Percentiles rank a stretch among this genome's conserved stretches.
Conservation (phyloP, 2,888 invertebrate species). For the Watsonalla cultraria region DNA sequence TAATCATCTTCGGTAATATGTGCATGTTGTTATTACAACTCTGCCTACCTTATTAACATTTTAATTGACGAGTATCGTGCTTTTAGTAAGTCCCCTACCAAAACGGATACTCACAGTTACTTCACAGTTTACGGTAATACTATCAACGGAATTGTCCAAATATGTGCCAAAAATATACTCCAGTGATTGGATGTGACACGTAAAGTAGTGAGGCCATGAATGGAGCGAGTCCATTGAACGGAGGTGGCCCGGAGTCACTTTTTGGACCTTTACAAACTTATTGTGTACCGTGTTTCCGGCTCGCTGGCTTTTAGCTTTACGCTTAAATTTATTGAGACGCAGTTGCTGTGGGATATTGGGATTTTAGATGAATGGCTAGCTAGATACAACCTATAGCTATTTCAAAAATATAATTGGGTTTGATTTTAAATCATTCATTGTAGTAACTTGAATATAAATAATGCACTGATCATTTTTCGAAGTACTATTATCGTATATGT, state of each 20-base stretch:
- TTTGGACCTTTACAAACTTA: background rate
- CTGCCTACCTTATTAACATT: too few relatives aligned
- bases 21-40: too few relatives aligned
- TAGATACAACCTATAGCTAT: too few relatives aligned
- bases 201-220: slow-evolving; percentile 29
- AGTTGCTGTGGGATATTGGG: background rate
- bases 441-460: too few relatives aligned
- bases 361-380: background rate
- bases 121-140: background rate
- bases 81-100: too few relatives aligned
- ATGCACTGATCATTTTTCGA: too few relatives aligned
- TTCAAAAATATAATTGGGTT: too few relatives aligned
- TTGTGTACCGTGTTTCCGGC: slow-evolving; percentile 29
- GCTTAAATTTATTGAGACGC: slow-evolving; percentile 8
- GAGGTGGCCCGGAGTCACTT: slow-evolving; percentile 18
- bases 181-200: slow-evolving; percentile 37
- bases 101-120: background rate
- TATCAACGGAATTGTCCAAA: slow-evolving; percentile 20
- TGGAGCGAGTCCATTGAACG: slow-evolving; percentile 17
- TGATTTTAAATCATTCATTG: too few relatives aligned
- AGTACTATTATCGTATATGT: too few relatives aligned
- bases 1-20: too few relatives aligned
- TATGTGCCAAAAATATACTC: slow-evolving; percentile 16
- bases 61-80: too few relatives aligned
- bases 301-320: slow-evolving; percentile 27